Conservation (phyloP, 2,888 invertebrate genomes). For the Rhamphomyia laevipes region DNA sequence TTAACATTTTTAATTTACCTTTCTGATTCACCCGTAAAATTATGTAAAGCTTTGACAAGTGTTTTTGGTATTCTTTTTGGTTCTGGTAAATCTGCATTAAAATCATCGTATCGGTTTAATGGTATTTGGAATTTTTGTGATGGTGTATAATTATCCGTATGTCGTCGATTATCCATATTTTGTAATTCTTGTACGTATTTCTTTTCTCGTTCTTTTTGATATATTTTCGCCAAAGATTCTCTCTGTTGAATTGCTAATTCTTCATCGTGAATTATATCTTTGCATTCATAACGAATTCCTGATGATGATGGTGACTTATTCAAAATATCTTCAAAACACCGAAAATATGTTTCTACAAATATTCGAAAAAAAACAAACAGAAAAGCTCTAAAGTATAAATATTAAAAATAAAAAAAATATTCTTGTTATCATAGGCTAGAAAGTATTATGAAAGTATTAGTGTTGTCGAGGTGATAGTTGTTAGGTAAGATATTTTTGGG, state of each 20-base stretch:
- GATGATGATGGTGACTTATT: slow-evolving; percentile 82
- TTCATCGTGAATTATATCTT: slow-evolving; percentile 77
- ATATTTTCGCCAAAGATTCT: slow-evolving; percentile 80
- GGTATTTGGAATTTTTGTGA: slow-evolving; percentile 89
- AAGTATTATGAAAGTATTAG: too few relatives aligned
- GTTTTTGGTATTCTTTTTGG: slow-evolving; percentile 43
- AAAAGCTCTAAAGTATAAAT: too few relatives aligned
- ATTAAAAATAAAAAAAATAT: too few relatives aligned
- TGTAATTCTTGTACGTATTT: slow-evolving; percentile 89
- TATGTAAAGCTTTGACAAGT: slow-evolving; percentile 79
- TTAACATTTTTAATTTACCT: too few relatives aligned
- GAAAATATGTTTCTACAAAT: slow-evolving; percentile 66
- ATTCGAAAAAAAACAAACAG: too few relatives aligned
- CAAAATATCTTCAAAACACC: slow-evolving; percentile 85
- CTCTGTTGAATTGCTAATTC: slow-evolving; percentile 80
- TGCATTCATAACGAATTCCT: slow-evolving; percentile 76
- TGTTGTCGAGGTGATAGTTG: too few relatives aligned
- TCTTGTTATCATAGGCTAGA: too few relatives aligned
- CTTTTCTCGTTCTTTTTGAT: slow-evolving; percentile 77
- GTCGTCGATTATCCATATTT: slow-evolving; percentile 86
- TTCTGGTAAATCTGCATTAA: slow-evolving; percentile 51
- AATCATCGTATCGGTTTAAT: slow-evolving; percentile 84
- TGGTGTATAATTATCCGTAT: slow-evolving; percentile 88
- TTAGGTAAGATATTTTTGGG: too few relatives aligned
- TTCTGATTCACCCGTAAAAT: slow-evolving; percentile 69